phyloP scores from a whole-genome alignment of 1,140 invertebrate species.

The Zaprionus davidi region DNA sequence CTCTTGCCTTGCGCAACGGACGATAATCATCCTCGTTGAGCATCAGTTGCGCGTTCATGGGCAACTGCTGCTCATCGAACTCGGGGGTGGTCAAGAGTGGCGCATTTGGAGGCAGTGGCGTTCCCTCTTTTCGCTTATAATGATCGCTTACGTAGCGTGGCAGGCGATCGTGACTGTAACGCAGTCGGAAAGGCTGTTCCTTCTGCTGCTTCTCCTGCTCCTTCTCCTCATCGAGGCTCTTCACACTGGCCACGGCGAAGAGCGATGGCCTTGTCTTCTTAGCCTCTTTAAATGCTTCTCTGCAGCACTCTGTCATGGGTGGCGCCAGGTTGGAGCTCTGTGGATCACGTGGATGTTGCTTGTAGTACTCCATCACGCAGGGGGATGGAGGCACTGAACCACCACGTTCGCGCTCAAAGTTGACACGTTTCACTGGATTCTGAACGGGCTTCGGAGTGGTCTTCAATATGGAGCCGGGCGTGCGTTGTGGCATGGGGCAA shows the following conservation, averaged over 20 bases:
- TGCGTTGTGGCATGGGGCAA: background rate
- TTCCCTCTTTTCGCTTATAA: background rate
- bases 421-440: background rate
- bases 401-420: background rate
- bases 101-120: background rate
- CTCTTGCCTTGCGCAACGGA: background rate
- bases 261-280: background rate
- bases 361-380: background rate
- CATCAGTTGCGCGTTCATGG: conserved; percentile 20
- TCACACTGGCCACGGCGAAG: background rate
- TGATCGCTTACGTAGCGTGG: background rate
- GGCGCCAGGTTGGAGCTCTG: background rate
- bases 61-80: conserved; percentile 1
- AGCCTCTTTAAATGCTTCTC: too few relatives aligned
- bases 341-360: background rate
- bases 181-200: background rate
- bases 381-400: background rate
- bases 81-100: background rate
- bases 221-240: background rate
- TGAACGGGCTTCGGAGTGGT: background rate
- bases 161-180: background rate
- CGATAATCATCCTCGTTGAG: conserved; percentile 14
- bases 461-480: background rate
- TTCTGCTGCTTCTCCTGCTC: background rate
- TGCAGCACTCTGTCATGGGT: background rate